Evolutionary conservation across 2,888 invertebrate genomes (phyloP), one percentile per base, ranked within the genome.

Genomic region (Apotomis turbidana): DNA sequence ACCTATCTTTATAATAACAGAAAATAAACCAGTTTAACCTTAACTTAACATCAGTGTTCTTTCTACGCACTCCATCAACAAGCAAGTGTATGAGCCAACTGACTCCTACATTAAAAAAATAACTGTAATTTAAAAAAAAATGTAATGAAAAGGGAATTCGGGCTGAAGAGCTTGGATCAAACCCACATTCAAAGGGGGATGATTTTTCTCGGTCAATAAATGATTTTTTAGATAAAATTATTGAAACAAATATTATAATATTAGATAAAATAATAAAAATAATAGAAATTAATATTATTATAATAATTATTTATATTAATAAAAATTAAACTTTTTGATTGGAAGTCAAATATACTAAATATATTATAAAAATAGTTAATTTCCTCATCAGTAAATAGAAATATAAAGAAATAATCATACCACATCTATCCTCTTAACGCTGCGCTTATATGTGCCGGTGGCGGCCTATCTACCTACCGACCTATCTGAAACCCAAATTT

Each of bases 41-140:
- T n/a, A n/a, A n/a, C n/a, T n/a, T n/a, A n/a, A n/a, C n/a, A n/a
- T n/a, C n/a, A n/a, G n/a, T n/a, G n/a, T n/a, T n/a, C n/a, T n/a
- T n/a, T n/a, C n/a, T n/a, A n/a, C n/a, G n/a, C n/a, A n/a, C n/a
- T n/a, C n/a, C n/a, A n/a, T n/a, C n/a, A n/a, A n/a, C n/a, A n/a
- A n/a, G n/a, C n/a, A n/a, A n/a, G n/a, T n/a, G n/a, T n/a, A n/a
- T n/a, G n/a, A n/a, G n/a, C n/a, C n/a, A n/a, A n/a, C n/a, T n/a
- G n/a, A n/a, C n/a, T n/a, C n/a, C n/a, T n/a, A n/a, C n/a, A 96
- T 95, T 93, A 96, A 88, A 84, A 96, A 96, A 90, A 96, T 94
- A 85, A 96, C 89, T 52, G 95, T 94, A 86, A 96, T 94, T n/a
- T 93, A 97, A 94, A 83, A 91, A 95, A 94, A 91, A 96, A 95